Percentiles rank a stretch among this genome's conserved stretches.
Conservation (phyloP, 2,888 invertebrate genomes). For the Minunthozetes semirufus region DNA sequence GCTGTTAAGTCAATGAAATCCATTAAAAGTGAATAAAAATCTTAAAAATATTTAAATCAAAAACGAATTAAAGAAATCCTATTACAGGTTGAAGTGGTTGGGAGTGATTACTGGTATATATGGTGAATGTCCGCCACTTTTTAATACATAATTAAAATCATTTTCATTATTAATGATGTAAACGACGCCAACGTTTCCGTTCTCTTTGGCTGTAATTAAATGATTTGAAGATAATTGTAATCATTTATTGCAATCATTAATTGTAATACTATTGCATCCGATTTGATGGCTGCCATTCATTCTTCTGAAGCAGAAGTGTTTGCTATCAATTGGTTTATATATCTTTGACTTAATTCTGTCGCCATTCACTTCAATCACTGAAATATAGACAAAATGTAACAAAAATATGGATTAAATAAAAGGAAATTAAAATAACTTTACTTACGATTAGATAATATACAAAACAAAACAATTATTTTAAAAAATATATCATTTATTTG, state of each 20-base stretch:
- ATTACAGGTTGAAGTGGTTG: conserved; percentile 15
- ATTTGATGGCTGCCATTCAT: conserved; percentile 90
- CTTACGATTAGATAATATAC: no score
- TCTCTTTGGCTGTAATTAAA: background rate
- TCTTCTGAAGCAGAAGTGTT: conserved; percentile 66
- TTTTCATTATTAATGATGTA: background rate
- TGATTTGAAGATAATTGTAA: background rate
- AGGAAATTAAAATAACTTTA: no score
- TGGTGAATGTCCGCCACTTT: background rate
- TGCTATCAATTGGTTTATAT: conserved; percentile 40
- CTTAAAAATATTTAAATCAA: conserved; percentile 53
- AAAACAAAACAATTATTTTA: no score
- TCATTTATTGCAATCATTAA: no score
- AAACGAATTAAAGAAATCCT: conserved; percentile 52
- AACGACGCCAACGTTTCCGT: conserved; percentile 3
- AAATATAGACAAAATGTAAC: background rate
- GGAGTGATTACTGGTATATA: conserved; percentile 15
- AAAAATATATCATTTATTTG: no score
- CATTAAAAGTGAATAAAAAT: background rate
- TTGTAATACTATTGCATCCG: conserved; percentile 79
- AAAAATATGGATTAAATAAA: no score
- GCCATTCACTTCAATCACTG: background rate
- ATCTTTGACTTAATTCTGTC: conserved; percentile 37
- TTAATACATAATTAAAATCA: background rate
- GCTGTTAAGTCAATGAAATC: background rate